Percentiles rank a stretch among this genome's conserved stretches.
phyloP scores from a whole-genome alignment of 2,113 vertebrate species.

The Gnathonemus echidnorhynchus region DNA sequence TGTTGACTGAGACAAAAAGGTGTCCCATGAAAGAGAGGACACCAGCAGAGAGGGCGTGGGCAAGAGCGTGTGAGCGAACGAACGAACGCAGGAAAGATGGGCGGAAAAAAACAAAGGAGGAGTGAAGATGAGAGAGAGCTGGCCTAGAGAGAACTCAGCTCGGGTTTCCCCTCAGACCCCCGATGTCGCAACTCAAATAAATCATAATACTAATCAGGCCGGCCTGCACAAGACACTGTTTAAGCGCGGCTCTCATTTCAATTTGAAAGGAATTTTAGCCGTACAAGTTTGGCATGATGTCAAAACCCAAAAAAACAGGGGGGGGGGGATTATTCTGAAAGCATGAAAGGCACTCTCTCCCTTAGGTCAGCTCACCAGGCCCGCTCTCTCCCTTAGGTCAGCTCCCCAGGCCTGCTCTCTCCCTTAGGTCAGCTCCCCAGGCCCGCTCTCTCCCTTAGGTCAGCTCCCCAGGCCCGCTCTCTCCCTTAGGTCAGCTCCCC shows the following conservation, averaged over 20 bases:
- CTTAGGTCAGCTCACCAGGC: neutral
- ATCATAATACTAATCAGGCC: neutral
- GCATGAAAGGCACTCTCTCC: neutral
- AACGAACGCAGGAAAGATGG: neutral
- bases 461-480: neutral
- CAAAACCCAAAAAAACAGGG: neutral
- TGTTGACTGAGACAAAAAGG: neutral
- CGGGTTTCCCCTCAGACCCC: neutral
- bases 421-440: neutral
- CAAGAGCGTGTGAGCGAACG: neutral
- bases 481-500: too few relatives aligned
- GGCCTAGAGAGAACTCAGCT: neutral
- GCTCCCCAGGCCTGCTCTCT: neutral
- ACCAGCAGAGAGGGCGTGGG: neutral
- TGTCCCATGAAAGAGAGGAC: neutral
- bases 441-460: neutral
- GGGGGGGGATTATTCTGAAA: neutral
- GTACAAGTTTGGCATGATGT: neutral
- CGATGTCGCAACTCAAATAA: slow-evolving; percentile 15
- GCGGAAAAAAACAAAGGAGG: neutral
- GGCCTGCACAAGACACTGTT: neutral
- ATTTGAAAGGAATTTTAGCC: neutral
- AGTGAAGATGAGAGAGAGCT: neutral
- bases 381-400: neutral
- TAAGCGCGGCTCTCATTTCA: neutral